phyloP scores from a whole-genome alignment of 30 jellyfish, hydroid and myxozoan genomes.

The Aurelia aurita region DNA sequence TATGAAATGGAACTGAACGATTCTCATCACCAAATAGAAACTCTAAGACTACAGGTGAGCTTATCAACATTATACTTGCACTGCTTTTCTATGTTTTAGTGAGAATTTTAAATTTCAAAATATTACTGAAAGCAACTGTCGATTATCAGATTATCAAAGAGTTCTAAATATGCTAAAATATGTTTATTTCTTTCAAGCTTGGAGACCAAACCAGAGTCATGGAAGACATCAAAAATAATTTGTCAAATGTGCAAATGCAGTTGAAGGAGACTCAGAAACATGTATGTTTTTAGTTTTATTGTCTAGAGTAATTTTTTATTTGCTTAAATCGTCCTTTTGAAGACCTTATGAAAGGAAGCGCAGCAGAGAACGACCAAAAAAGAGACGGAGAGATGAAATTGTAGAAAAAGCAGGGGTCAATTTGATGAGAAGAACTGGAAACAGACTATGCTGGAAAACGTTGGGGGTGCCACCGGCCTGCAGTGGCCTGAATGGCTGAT shows the following conservation, averaged over 20 bases:
- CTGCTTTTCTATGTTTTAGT: background rate
- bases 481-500: no score
- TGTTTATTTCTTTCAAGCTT: slow-evolving; percentile 1
- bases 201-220: slow-evolving; percentile 49
- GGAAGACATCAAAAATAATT: slow-evolving; percentile 35
- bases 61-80: background rate
- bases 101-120: no score
- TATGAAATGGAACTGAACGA: slow-evolving; percentile 80
- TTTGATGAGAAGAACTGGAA: no score
- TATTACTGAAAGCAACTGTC: no score
- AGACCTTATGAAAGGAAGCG: no score
- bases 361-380: no score
- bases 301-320: background rate
- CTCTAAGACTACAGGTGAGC: slow-evolving; percentile 55
- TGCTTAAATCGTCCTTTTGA: no score
- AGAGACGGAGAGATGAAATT: no score
- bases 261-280: slow-evolving; percentile 56
- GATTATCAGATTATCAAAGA: no score
- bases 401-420: no score
- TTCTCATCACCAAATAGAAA: slow-evolving; percentile 73
- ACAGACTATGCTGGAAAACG: no score
- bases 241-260: slow-evolving; percentile 42
- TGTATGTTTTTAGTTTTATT: background rate
- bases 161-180: background rate
- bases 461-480: no score